Base-by-base conservation (phyloP, 2,113 vertebrate genomes). In the Scortum barcoo region DNA sequence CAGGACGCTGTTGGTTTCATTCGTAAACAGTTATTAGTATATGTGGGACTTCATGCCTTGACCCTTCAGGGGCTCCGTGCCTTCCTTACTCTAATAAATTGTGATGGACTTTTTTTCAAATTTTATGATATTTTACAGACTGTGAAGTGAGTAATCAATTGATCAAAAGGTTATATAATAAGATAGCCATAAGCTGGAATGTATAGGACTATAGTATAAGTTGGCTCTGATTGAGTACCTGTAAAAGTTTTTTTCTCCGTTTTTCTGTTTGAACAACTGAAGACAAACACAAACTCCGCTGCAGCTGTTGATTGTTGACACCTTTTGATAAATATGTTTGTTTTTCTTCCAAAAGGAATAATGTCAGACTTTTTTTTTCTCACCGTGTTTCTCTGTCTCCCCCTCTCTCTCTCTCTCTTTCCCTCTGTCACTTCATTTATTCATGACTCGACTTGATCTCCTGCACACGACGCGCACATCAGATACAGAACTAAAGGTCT, bases 401-500 rank as follows among this genome's bases (percentile, higher is more conserved):
- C 40, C 26, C 26, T 83, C 14, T 7, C 73, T 74, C 60, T 7
- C 73, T 74, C 60, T 58, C 40, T 28, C 12, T 33, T 85, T 19
- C 40, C 72, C 42, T 69, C 81, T 76, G 75, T 83, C 84, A 38
- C 76, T 73, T 84, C 61, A 67, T 84, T 80, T 87, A 78, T 86
- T 86, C 76, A 73, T 76, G 81, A 89, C 72, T 73, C 17, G 26
- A 73, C 87, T 71, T 30, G 50, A 81, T 80, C 77, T 42, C 3
- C 72, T 50, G 72, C 65, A 66, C 85, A 68, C 44, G 51, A 54
- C 72, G 24, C 20, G 7, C 48, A 71, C 69, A 36, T 76, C 73
- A 83, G 77, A 85, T n/a, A 40, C 70, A 30, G 22, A 83, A 65
- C 72, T 46, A 70, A 87, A 90, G 81, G 85, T 88, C 86, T 87